Base-by-base conservation (phyloP, 1,140 invertebrate species). In the Ganaspis sp. region DNA sequence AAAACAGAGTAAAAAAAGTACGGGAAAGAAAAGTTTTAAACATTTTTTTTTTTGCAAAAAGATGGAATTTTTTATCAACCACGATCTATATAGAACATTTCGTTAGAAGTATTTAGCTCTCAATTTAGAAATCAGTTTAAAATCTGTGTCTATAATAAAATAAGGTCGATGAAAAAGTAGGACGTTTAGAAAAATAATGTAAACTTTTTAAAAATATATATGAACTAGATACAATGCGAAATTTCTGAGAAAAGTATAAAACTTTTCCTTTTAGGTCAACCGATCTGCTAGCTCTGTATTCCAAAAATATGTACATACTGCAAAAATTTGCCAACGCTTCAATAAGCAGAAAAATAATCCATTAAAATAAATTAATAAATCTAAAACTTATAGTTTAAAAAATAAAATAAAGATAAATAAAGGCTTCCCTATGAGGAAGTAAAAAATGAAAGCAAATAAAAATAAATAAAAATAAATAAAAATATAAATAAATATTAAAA, bases 231-330 rank as follows among this genome's bases (percentile, higher is more conserved):
- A 21, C 21, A 11, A 58, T 4, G 21, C 0, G 11, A 58, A 58
- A 58, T 58, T 58, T 23, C 53, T 21, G 19, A 23, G 53, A 58
- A 58, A 19, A 23, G 4, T 58, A 58, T 58, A 58, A 58, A 23
- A 23, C 1, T 17, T 54, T 58, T 58, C 5, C 53, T 23, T 23
- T 21, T 58, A 21, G 53, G 53, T 58, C 17, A 49, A 49, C 17
- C 12, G n/a, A 45, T 45, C 1, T n/a, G 45, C 45, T 17, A 40
- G 5, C 45, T 17, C 17, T n/a, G 15, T 49, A n/a, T 17, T 49
- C 17, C 45, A 49, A 49, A 49, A 49, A 49, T 49, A 49, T 49
- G n/a, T n/a, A n/a, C n/a, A n/a, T n/a, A n/a, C n/a, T n/a, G n/a
- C n/a, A n/a, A 45, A 45, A 45, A 45, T 45, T 45, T 45, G 3